A percentile compares a stretch with the other conserved stretches of the same genome.
Conservation (phyloP, 2,888 invertebrate species). For the Cenopis cana region DNA sequence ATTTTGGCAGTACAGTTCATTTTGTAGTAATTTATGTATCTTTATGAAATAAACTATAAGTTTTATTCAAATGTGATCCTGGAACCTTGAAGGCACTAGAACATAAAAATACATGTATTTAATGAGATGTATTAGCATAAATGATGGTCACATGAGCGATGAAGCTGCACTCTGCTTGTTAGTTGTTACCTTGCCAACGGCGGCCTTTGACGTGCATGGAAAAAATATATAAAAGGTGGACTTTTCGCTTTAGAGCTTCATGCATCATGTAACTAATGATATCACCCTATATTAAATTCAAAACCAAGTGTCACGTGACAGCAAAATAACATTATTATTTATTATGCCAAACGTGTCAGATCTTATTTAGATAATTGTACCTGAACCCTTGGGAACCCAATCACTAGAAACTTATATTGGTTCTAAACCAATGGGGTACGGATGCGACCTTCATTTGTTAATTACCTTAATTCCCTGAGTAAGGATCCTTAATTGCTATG, state of each 20-base stretch:
- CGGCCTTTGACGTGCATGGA: constrained; percentile 20
- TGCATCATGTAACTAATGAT: background rate
- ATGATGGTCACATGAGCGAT: constrained; percentile 16
- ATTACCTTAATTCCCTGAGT: constrained; percentile 61
- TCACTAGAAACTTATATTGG: constrained; percentile 64
- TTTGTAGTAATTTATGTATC: too few species aligned
- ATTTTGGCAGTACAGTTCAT: too few species aligned
- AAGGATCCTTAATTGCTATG: constrained; percentile 48
- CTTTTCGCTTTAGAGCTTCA: background rate
- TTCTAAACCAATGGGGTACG: constrained; percentile 58
- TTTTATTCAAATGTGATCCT: background rate
- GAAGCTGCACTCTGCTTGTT: constrained; percentile 30
- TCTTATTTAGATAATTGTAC: constrained; percentile 33
- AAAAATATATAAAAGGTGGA: constrained; percentile 19
- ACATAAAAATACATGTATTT: too few species aligned
- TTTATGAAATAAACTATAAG: too few species aligned
- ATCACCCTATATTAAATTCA: too few species aligned
- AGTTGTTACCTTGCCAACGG: constrained; percentile 11
- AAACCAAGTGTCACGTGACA: constrained; percentile 1
- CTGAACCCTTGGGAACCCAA: constrained; percentile 57
- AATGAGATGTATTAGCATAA: background rate
- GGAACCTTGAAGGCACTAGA: background rate
- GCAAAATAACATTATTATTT: background rate
- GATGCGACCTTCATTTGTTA: constrained; percentile 63
- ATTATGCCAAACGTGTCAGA: constrained; percentile 4